Conservation (phyloP, 2,797 vertebrate species). For the Chrysocyon brachyurus region DNA sequence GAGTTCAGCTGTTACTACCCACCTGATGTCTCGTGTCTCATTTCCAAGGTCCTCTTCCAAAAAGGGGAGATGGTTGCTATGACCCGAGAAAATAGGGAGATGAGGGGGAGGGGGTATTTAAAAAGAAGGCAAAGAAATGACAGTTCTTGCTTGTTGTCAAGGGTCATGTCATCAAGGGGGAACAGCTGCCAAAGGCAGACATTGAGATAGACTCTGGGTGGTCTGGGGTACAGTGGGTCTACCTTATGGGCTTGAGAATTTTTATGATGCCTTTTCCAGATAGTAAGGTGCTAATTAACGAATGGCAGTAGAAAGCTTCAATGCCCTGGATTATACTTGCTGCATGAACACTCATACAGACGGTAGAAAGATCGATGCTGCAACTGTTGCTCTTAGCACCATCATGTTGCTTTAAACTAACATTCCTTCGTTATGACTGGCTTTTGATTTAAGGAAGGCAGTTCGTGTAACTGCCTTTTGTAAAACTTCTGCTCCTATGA, state of each 20-base stretch:
- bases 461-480: background rate
- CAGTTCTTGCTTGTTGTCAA: background rate
- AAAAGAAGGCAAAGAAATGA: conserved; percentile 25
- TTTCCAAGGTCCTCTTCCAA: conserved; percentile 17
- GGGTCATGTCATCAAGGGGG: background rate
- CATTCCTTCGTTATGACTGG: background rate
- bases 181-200: conserved; percentile 26
- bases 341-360: background rate
- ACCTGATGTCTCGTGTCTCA: conserved; percentile 6
- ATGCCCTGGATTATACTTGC: background rate
- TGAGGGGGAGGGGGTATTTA: background rate
- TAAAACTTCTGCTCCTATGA: background rate
- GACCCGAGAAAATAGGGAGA: background rate
- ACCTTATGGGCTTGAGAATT: background rate
- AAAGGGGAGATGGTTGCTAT: background rate
- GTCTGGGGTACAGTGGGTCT: background rate
- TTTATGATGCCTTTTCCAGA: background rate
- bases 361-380: background rate
- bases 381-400: background rate
- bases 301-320: background rate
- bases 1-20: background rate
- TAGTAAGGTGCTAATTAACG: conserved; percentile 3
- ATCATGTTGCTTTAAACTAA: background rate
- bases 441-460: conserved; percentile 29
- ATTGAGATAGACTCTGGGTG: background rate